These are phyloP conservation scores for Pachliopta kotzebuea DNA, from an alignment of 2,888 invertebrate species.

Conservation along the genomic window DNA sequence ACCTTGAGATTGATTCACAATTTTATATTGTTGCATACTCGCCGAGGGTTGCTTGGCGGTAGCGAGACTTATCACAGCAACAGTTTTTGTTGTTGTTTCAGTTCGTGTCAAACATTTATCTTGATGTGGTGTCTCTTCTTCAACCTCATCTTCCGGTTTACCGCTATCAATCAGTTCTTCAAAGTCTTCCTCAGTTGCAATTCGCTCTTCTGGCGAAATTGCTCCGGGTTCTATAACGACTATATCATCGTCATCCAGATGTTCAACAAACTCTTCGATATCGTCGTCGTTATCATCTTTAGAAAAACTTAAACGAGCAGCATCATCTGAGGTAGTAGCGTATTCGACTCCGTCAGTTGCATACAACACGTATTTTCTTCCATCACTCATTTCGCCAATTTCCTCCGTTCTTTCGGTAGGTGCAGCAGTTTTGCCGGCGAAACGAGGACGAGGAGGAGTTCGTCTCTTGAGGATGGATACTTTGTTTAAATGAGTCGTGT, in stretches of 20 bases:
- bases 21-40: conserved; percentile 70
- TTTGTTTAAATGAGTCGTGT: conserved; percentile 66
- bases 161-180: conserved; percentile 84
- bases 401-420: conserved; percentile 39
- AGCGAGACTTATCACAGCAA: conserved; percentile 73
- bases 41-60: conserved; percentile 65
- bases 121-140: conserved; percentile 49
- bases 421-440: conserved; percentile 54
- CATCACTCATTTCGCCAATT: conserved; percentile 68
- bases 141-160: conserved; percentile 75
- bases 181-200: conserved; percentile 84
- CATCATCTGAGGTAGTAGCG: conserved; percentile 78
- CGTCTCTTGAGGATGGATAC: conserved; percentile 82
- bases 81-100: conserved; percentile 77
- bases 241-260: conserved; percentile 81
- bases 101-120: conserved; percentile 71
- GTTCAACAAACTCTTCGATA: conserved; percentile 58
- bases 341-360: conserved; percentile 82
- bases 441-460: conserved; percentile 79
- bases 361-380: conserved; percentile 83
- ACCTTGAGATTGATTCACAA: conserved; percentile 57
- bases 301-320: conserved; percentile 56
- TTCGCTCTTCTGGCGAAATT: conserved; percentile 82
- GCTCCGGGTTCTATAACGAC: conserved; percentile 82
- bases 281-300: conserved; percentile 62